Percentiles rank a stretch among this genome's conserved stretches.
Evolutionary conservation across 2,797 vertebrate species (phyloP).

Genomic region (Xenentodon cancila): DNA sequence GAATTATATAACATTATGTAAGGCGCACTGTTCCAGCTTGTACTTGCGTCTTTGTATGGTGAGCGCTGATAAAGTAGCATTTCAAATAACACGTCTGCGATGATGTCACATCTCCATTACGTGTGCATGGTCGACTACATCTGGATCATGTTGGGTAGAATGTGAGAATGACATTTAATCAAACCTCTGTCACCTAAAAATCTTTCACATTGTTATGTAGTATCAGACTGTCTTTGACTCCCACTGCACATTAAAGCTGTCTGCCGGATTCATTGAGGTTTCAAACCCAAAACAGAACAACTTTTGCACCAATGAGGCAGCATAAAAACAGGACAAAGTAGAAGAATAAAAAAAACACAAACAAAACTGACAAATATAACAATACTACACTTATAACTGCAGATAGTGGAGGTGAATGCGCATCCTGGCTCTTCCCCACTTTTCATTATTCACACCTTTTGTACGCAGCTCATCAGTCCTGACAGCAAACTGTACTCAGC

Average conservation of each 20-base stretch:
- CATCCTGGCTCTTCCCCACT: too few relatives aligned
- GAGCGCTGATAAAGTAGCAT: neutral
- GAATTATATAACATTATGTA: conserved; percentile 10
- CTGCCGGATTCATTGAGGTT: too few relatives aligned
- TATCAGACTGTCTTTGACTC: too few relatives aligned
- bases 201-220: neutral
- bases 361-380: too few relatives aligned
- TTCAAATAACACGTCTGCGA: neutral
- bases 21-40: conserved; percentile 1
- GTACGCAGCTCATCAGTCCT: neutral
- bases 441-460: too few relatives aligned
- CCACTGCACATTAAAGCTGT: too few relatives aligned
- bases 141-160: conserved; percentile 13
- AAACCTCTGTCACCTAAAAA: neutral
- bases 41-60: neutral
- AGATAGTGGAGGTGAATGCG: too few relatives aligned
- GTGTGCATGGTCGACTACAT: conserved; percentile 5
- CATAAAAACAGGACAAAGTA: too few relatives aligned
- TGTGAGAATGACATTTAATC: neutral
- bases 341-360: too few relatives aligned
- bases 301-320: too few relatives aligned
- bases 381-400: too few relatives aligned
- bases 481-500: neutral
- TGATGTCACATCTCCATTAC: conserved; percentile 30
- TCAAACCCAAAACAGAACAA: too few relatives aligned